Base-by-base conservation (phyloP, 1,140 invertebrate genomes). In the Heliconius himera region DNA sequence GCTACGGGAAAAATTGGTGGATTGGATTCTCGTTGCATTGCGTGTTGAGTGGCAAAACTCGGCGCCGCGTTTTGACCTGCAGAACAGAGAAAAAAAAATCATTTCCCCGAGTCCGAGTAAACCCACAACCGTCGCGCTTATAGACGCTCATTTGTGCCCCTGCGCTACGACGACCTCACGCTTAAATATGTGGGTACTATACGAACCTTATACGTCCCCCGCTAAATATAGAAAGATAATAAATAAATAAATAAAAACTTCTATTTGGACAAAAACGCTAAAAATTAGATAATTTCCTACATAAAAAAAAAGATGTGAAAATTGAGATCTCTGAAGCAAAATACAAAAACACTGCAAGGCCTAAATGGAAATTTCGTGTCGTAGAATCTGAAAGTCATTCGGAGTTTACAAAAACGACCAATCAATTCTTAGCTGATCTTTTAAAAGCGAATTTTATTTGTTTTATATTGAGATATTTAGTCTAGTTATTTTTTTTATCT, bases 321-420 rank as follows among this genome's bases (percentile, higher is more conserved):
- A 66, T 29, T 66, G 22, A 29, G 26, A 66, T 66, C 60, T 66
- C 60, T 26, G 60, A 22, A 1, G 60, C 56, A 60, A 60, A 60
- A 3, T 66, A 66, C 60, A 66, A 29, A 66, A 66, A 29, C 9
- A 6, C 11, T 66, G 60, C n/a, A 29, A 66, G 22, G 60, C 26
- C 22, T 29, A 66, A 66, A 66, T 66, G 60, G 60, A 66, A n/a
- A 29, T 66, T 26, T 66, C 60, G 13, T 66, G 60, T 66, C 22
- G 22, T 66, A 66, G 60, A 66, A 66, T 66, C 60, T 66, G 26
- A 66, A 66, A 66, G 60, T 66, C 60, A 66, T 29, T 66, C 60
- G 20, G 11, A 66, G 60, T 13, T 66, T 66, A 66, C 22, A 66
- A 22, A 66, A 9, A 66, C 26, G 60, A 66, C 60, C 60, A 66